Evolutionary conservation across 2,888 invertebrate genomes (phyloP).

Genomic region (Boloria euphrosyne): DNA sequence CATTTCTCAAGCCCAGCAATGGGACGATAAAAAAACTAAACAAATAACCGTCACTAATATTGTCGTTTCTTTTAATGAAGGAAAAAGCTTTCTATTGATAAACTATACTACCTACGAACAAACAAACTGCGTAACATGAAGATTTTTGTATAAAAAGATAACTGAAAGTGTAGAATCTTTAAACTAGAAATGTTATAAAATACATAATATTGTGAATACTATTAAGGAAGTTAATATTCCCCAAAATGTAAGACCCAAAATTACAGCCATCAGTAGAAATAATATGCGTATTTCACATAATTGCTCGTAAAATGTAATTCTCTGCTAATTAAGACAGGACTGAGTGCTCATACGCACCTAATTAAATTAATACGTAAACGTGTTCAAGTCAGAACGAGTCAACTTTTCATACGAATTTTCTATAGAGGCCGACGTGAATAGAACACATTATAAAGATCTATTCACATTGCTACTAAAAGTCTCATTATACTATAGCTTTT

Average conservation of each 20-base stretch:
- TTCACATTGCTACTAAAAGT: constrained; percentile 31
- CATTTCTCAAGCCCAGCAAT: no score
- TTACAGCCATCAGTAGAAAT: not conserved
- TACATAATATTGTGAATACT: not conserved
- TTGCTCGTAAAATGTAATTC: constrained; percentile 31
- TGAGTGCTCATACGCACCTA: constrained; percentile 37
- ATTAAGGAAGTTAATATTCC: not conserved
- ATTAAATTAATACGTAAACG: constrained; percentile 45
- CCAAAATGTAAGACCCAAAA: not conserved
- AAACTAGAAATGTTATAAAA: no score
- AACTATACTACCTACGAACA: no score
- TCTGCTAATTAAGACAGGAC: constrained; percentile 37
- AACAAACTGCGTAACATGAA: no score
- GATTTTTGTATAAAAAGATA: no score
- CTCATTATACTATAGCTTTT: constrained; percentile 29
- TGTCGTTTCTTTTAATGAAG: no score
- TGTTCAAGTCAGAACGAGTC: constrained; percentile 39
- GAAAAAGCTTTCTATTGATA: no score
- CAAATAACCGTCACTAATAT: no score
- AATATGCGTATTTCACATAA: constrained; percentile 17
- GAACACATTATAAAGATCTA: constrained; percentile 35
- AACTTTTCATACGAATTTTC: constrained; percentile 41
- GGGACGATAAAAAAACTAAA: no score
- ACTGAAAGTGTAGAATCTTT: no score
- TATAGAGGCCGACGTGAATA: constrained; percentile 36